Evolutionary conservation across 2,113 vertebrate genomes (phyloP), one percentile per base, ranked within the genome.

Genomic region (Geothlypis trichas): DNA sequence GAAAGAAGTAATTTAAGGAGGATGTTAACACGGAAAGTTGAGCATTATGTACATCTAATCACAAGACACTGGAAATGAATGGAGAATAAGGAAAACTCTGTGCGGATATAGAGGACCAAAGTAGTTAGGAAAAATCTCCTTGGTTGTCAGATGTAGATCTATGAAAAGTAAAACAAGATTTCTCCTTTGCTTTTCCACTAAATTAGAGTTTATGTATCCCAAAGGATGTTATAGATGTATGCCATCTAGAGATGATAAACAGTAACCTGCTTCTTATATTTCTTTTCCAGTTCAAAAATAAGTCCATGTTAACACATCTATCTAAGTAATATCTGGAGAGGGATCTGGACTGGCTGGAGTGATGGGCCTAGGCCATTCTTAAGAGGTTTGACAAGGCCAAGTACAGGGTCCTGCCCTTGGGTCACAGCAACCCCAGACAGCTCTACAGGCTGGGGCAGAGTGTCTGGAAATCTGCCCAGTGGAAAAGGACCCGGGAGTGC

Each of bases 381-480:
- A 33, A 26, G 59, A n/a, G 3, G 14, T 51, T 35, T 33, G 16
- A 73, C 21, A 74, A 62, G 24, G 41, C 5, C 14, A 49, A 77
- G 35, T 49, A 17, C 1, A 0, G 12, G 6, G 28, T 66, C 33
- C 31, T 81, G 28, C 54, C 44, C 11, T 41, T 44, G 8, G 11
- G 46, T 31, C 15, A 57, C 35, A 86, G 42, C 11, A 61, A 62
- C 9, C 22, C 18, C 6, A 46, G 5, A 13, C 30, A 58, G 2
- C 0, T 0, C 30, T 19, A n/a, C 30, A 84, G 88, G 5, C 22
- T 52, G 26, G 27, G 42, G 13, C 6, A 37, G 19, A 51, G 13
- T 1, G 7, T 30, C 19, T 63, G 31, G 44, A 49, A 71, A 49
- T 12, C 3, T 37, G 20, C 13, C 2, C 3, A 7, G 13, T 0